Percentiles rank a stretch among this genome's conserved stretches.
phyloP scores from a whole-genome alignment of 2,797 vertebrate genomes.

The Astyanax mexicanus region DNA sequence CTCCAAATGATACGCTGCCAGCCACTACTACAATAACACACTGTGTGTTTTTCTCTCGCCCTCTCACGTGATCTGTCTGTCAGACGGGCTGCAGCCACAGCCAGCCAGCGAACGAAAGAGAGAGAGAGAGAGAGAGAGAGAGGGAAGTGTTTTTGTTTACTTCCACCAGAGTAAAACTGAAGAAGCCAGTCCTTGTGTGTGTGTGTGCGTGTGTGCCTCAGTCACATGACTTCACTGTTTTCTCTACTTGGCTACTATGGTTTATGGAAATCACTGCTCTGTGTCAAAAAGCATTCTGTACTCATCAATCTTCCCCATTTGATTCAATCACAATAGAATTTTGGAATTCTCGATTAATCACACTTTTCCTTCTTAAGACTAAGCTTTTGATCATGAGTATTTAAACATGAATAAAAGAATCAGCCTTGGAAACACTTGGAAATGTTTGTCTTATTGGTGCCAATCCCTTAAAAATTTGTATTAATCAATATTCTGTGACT shows the following conservation, averaged over 20 bases:
- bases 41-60: constrained; percentile 61
- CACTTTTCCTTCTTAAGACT: too few species aligned
- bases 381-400: too few species aligned
- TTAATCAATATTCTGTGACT: too few species aligned
- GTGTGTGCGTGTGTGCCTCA: constrained; percentile 35
- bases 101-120: not conserved
- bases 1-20: constrained; percentile 79
- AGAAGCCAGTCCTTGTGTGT: constrained; percentile 32
- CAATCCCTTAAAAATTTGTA: too few species aligned
- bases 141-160: constrained; percentile 48
- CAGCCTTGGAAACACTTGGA: too few species aligned
- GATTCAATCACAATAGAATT: too few species aligned
- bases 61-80: constrained; percentile 44
- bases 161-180: constrained; percentile 27
- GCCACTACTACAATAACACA: constrained; percentile 79
- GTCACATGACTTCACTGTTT: constrained; percentile 36
- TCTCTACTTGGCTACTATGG: not conserved
- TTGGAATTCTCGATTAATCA: too few species aligned
- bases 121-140: not conserved
- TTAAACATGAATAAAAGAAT: too few species aligned
- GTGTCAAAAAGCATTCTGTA: constrained; percentile 6
- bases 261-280: constrained; percentile 22
- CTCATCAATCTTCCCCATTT: too few species aligned
- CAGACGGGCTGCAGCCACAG: constrained; percentile 48
- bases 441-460: too few species aligned